Evolutionary conservation across 2,113 vertebrate species (phyloP).

Genomic region (Salvator merianae): DNA sequence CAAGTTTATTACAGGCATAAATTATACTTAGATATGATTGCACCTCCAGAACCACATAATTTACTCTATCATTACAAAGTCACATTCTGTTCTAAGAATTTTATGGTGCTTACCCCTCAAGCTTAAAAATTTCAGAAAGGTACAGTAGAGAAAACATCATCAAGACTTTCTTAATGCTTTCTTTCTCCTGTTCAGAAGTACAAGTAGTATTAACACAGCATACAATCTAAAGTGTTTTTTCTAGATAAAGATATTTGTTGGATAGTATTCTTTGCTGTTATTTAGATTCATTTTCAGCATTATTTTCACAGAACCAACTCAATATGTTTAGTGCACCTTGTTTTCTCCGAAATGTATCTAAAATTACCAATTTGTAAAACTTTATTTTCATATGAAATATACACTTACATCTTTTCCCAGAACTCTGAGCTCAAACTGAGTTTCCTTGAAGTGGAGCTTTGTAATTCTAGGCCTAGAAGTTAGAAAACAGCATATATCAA

Average conservation of each 20-base stretch:
- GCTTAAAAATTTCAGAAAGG: background rate
- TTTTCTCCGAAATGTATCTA: background rate
- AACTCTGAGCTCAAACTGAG: slow-evolving; percentile 89
- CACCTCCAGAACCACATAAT: slow-evolving; percentile 19
- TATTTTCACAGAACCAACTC: background rate
- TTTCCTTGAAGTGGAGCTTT: slow-evolving; percentile 91
- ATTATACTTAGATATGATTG: slow-evolving; percentile 18
- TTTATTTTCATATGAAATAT: slow-evolving; percentile 26
- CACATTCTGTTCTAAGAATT: background rate
- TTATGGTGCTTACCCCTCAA: background rate
- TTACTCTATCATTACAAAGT: background rate
- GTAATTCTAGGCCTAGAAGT: slow-evolving; percentile 88
- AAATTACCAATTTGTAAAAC: background rate
- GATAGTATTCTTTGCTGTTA: background rate
- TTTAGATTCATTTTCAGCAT: background rate
- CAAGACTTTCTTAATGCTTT: background rate
- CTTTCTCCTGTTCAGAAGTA: background rate
- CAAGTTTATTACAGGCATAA: background rate
- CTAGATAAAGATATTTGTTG: too few relatives aligned
- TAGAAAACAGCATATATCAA: slow-evolving; percentile 16
- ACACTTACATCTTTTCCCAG: slow-evolving; percentile 90
- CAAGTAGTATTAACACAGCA: slow-evolving; percentile 1
- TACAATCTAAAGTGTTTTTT: background rate
- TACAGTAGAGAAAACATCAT: background rate
- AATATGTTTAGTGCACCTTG: background rate